These are phyloP conservation scores for Dasyprocta punctata DNA, from an alignment of 2,113 vertebrate species.

Conservation along the genomic window DNA sequence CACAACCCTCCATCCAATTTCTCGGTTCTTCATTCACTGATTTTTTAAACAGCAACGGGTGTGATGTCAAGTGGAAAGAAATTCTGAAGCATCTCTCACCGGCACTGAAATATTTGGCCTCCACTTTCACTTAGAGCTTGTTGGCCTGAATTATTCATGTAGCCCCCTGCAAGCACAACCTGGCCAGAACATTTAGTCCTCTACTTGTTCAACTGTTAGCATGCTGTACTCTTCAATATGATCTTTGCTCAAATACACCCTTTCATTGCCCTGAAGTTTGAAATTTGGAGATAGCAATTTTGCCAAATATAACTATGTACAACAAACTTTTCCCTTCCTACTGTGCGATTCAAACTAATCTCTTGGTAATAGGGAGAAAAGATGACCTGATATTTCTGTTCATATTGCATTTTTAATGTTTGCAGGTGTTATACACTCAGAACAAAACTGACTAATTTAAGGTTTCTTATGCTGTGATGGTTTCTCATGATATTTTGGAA, in stretches of 20 bases:
- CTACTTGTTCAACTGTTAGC: neutral
- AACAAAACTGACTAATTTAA: neutral
- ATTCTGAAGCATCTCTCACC: neutral
- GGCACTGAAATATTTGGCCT: neutral
- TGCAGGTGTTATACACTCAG: neutral
- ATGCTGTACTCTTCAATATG: neutral
- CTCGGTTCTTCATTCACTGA: neutral
- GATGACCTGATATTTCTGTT: neutral
- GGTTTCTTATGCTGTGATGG: neutral
- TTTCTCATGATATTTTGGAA: neutral
- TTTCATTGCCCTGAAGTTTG: neutral
- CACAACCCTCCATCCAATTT: neutral
- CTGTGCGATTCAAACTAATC: neutral
- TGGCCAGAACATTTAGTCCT: neutral
- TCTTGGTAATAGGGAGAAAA: neutral
- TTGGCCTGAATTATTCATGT: neutral
- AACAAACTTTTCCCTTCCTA: neutral
- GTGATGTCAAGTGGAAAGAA: neutral
- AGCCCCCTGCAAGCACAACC: neutral
- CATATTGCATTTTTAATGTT: neutral
- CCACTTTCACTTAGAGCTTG: neutral
- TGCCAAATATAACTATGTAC: neutral
- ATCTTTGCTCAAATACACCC: neutral
- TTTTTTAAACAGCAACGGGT: neutral
- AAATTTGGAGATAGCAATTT: neutral